A percentile compares a stretch with the other conserved stretches of the same genome.
phyloP scores from a whole-genome alignment of 2,888 invertebrate species.

The Epirrita christyi region DNA sequence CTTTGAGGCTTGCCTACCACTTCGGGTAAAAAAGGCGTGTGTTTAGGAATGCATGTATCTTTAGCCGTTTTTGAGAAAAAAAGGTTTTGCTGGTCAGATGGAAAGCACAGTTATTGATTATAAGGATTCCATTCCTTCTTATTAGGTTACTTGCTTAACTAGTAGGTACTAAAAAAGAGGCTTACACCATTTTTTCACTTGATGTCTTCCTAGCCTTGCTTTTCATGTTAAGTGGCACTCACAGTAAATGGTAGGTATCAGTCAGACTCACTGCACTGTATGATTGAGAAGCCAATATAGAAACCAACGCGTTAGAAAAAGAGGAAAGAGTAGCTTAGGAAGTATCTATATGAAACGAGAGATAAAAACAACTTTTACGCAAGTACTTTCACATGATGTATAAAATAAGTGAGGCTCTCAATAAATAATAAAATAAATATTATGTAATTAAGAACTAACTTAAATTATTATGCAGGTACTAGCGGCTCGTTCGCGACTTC shows the following conservation, averaged over 20 bases:
- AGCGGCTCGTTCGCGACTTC: too few species aligned
- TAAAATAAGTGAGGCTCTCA: slow-evolving; percentile 17
- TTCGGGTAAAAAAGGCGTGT: too few species aligned
- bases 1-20: too few species aligned
- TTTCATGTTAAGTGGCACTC: slow-evolving; percentile 23
- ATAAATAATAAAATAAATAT: neutral
- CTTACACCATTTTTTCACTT: slow-evolving; percentile 9
- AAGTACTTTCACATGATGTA: slow-evolving; percentile 50
- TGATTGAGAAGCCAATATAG: slow-evolving; percentile 29
- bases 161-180: neutral
- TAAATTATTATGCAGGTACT: too few species aligned
- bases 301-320: slow-evolving; percentile 31
- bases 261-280: slow-evolving; percentile 42
- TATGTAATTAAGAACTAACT: too few species aligned
- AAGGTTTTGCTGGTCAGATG: too few species aligned
- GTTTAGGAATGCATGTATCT: too few species aligned
- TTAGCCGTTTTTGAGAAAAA: too few species aligned
- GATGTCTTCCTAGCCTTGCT: neutral
- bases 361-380: slow-evolving; percentile 51
- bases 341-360: slow-evolving; percentile 32
- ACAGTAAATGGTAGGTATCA: too few species aligned
- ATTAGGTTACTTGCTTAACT: too few species aligned
- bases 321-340: slow-evolving; percentile 43
- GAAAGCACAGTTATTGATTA: too few species aligned
- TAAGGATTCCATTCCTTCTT: too few species aligned